Percentiles rank a stretch among this genome's conserved stretches.
Evolutionary conservation across 2,888 invertebrate genomes (phyloP).

Genomic region (Ennomos quercinarius): DNA sequence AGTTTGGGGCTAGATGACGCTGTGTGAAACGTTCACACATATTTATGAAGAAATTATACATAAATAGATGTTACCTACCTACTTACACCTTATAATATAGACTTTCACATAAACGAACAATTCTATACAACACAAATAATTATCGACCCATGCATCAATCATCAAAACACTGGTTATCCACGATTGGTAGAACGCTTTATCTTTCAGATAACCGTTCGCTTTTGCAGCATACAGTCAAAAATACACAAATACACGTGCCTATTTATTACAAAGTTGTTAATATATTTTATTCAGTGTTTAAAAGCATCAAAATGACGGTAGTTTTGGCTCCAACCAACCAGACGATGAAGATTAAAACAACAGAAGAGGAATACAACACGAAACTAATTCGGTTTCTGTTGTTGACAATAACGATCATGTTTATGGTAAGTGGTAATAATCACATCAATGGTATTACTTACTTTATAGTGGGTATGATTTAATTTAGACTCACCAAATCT

Average conservation of each 20-base stretch:
- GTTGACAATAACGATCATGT: constrained; percentile 77
- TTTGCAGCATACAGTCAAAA: constrained; percentile 24
- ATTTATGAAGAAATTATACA: too few species aligned
- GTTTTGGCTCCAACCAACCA: constrained; percentile 44
- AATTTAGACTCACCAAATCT: too few species aligned
- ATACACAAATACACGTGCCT: neutral
- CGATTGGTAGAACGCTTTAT: constrained; percentile 43
- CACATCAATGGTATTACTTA: too few species aligned
- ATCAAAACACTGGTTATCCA: constrained; percentile 49
- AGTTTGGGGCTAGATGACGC: too few species aligned
- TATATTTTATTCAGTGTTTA: constrained; percentile 6
- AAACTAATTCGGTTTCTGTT: constrained; percentile 77
- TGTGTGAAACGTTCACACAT: too few species aligned
- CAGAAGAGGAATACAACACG: constrained; percentile 77
- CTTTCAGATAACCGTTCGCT: constrained; percentile 44
- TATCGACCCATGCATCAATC: too few species aligned
- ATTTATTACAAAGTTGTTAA: neutral
- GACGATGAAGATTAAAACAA: constrained; percentile 69
- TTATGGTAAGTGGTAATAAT: constrained; percentile 66
- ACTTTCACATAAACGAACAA: too few species aligned
- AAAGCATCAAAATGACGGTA: constrained; percentile 42
- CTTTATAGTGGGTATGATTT: neutral
- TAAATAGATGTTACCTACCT: too few species aligned
- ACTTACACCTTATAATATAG: too few species aligned
- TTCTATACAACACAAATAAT: too few species aligned